Evolutionary conservation across 1,140 invertebrate species (phyloP), one percentile per base, ranked within the genome.

Genomic region (Elymnias hypermnestra): DNA sequence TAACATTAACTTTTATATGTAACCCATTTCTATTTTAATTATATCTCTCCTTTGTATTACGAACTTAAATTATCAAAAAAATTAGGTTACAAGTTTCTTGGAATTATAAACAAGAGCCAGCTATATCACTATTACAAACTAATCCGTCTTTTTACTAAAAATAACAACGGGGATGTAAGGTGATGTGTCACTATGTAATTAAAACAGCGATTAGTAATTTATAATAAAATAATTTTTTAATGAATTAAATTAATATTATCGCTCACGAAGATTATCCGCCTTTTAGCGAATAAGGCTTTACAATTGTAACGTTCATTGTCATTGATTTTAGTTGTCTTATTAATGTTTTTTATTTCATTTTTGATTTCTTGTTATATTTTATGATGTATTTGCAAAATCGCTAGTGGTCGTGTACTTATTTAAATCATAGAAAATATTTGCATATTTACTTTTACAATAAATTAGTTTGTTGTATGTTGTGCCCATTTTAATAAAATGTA

Each of bases 241-340:
- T 31, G 18, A 29, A 38, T 29, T 39, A 39, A 21, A 7, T 46
- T 35, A 39, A 50, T 51, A 61, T 48, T 63, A 63, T 74, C 66
- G 78, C 73, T 77, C 75, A 83, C 64, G 70, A 76, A 69, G 56
- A 72, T 64, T 76, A 73, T 83, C 78, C 78, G 78, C 78, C 78
- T 83, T 75, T 69, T 83, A 83, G 75, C 55, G n/a, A 57, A 63
- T 81, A 77, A 81, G 70, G 64, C 63, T 69, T 64, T 62, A 61
- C 29, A 15, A 33, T 3, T 33, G 29, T 33, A 33, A 33, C 29
- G 4, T 33, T 33, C 29, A 33, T 33, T 8, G 15, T 31, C 1
- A 12, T 9, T 12, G 15, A 13, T 33, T 33, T 1, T 3, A 7
- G 14, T 15, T 21, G 6, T 6, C 14, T 33, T 33, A 15, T 43